phyloP scores from a whole-genome alignment of 2,113 vertebrate genomes.

The Macaca nemestrina region DNA sequence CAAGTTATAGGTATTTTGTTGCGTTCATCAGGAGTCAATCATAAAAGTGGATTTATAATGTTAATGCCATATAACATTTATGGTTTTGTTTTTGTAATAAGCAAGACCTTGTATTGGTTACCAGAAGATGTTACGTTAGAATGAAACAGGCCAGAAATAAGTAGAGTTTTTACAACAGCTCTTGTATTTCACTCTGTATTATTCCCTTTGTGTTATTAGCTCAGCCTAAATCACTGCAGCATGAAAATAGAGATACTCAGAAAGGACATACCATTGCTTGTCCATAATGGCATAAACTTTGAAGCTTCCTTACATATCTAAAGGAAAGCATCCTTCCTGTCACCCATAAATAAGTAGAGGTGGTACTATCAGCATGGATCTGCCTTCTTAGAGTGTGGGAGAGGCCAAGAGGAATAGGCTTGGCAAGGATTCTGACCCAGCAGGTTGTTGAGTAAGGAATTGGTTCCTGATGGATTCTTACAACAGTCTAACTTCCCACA shows the following conservation, averaged over 20 bases:
- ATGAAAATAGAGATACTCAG: background rate
- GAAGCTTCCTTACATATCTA: background rate
- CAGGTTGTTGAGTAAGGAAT: background rate
- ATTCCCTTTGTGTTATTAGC: background rate
- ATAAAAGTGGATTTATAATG: background rate
- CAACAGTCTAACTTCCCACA: constrained; percentile 8
- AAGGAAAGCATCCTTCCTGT: background rate
- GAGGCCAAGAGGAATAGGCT: background rate
- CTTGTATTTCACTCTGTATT: background rate
- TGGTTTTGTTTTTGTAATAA: background rate
- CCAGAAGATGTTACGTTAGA: background rate
- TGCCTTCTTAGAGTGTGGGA: background rate
- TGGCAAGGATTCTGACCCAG: background rate
- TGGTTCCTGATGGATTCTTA: constrained; percentile 46
- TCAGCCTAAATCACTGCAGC: background rate
- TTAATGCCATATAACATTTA: background rate
- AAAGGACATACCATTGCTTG: background rate
- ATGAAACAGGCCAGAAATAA: background rate
- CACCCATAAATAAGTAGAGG: background rate
- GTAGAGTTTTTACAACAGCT: background rate
- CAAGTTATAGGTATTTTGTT: background rate
- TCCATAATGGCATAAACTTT: background rate
- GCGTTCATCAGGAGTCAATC: background rate
- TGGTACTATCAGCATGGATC: background rate
- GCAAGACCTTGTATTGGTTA: background rate